These are phyloP conservation scores for Grantiella picta DNA, from an alignment of 2,113 vertebrate genomes.

Conservation along the genomic window DNA sequence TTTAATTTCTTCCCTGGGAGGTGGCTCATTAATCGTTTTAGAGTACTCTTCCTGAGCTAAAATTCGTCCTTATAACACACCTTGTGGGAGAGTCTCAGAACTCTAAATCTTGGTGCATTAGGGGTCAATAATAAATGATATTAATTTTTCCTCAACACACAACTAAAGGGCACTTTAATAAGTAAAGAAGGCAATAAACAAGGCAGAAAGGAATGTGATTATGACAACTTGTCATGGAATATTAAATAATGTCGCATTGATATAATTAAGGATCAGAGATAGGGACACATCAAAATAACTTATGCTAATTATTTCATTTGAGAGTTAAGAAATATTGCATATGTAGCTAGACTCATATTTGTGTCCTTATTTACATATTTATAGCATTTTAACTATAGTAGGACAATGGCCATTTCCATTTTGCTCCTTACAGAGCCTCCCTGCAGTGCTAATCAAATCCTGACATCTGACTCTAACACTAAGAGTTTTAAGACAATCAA, in stretches of 20 bases:
- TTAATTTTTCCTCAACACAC: neutral
- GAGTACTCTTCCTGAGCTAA: neutral
- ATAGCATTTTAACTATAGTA: constrained; percentile 29
- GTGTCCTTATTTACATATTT: constrained; percentile 59
- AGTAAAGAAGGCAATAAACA: constrained; percentile 3
- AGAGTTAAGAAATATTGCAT: constrained; percentile 59
- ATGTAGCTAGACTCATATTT: constrained; percentile 36
- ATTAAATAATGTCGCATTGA: constrained; percentile 44
- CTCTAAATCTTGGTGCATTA: neutral
- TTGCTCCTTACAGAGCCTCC: constrained; percentile 23
- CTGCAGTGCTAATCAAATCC: constrained; percentile 52
- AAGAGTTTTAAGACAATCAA: constrained; percentile 63
- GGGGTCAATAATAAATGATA: neutral
- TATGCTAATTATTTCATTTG: constrained; percentile 61
- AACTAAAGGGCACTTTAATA: constrained; percentile 14
- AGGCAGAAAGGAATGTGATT: constrained; percentile 7
- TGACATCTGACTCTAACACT: constrained; percentile 33
- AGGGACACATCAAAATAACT: constrained; percentile 36
- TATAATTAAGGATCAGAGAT: constrained; percentile 57
- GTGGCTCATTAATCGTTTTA: neutral
- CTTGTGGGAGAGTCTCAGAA: neutral
- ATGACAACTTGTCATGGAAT: constrained; percentile 36
- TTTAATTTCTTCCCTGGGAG: neutral
- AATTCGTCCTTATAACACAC: neutral
- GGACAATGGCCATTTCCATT: constrained; percentile 44